Conservation (phyloP, 2,888 invertebrate species). For the Sarcophaga subvicina region DNA sequence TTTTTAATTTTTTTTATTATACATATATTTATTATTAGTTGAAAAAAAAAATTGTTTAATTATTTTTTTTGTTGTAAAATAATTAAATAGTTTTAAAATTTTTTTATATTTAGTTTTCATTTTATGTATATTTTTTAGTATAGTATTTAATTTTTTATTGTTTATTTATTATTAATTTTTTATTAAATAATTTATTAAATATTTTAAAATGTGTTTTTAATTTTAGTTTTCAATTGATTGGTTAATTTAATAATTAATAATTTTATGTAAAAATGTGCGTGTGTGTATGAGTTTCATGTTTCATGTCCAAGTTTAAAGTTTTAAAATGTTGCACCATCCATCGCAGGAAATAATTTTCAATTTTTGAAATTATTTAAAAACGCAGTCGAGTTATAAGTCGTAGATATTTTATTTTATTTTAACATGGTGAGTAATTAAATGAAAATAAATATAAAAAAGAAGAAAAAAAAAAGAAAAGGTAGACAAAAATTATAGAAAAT, state of each 20-base stretch:
- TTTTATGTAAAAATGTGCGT: slow-evolving; percentile 14
- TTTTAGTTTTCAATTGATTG: background rate
- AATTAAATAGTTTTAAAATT: too few relatives aligned
- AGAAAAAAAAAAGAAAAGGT: slow-evolving; percentile 71
- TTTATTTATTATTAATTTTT: slow-evolving; percentile 26
- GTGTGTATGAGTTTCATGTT: slow-evolving; percentile 34
- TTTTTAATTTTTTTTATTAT: too few relatives aligned
- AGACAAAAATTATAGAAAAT: slow-evolving; percentile 69
- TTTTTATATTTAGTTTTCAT: too few relatives aligned
- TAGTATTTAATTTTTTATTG: background rate
- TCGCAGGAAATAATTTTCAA: slow-evolving; percentile 49
- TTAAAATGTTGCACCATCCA: slow-evolving; percentile 67
- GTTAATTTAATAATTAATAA: slow-evolving; percentile 3
- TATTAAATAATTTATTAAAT: slow-evolving; percentile 29
- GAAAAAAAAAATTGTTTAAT: too few relatives aligned
- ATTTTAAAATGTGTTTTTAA: background rate
- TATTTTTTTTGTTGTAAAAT: too few relatives aligned
- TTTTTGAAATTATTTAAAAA: slow-evolving; percentile 4
- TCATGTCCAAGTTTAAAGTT: slow-evolving; percentile 30
- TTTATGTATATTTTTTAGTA: background rate
- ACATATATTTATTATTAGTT: too few relatives aligned
- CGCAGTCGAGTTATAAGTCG: too few relatives aligned
- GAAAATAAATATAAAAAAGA: slow-evolving; percentile 74
- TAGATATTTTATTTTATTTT: slow-evolving; percentile 22
- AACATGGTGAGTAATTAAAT: slow-evolving; percentile 74